Evolutionary conservation across 2,888 invertebrate species (phyloP), one percentile per base, ranked within the genome.

Genomic region (Lordiphosa andalusiaca): DNA sequence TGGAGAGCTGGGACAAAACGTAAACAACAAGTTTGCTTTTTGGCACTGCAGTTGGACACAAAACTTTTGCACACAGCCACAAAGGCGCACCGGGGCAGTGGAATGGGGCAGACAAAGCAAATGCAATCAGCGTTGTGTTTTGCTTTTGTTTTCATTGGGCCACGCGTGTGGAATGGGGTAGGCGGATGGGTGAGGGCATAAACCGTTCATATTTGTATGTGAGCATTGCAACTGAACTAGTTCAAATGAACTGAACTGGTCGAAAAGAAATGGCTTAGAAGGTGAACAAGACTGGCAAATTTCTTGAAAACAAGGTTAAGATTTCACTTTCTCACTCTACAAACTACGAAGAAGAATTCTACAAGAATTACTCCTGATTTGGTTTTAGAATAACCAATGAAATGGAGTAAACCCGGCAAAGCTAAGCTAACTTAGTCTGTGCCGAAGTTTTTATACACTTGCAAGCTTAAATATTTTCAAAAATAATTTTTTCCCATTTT

Each of bases 21-120:
- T 63, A 78, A 78, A 70, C 73, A 75, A 65, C 68, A 68, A 70
- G 60, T 68, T 72, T 67, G 63, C 58, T 67, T 69, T 72, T 66
- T 47, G 61, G 47, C 54, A 47, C 49, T 55, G 37, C 64, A 65
- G 64, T 65, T 65, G 41, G 65, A 50, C 42, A 30, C 62, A 62
- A 63, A 63, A 63, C 54, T 62, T 61, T 53, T 54, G 33, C 61
- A 46, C 38, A 62, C 35, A 36, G 21, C 33, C 38, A 44, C 49
- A 52, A 36, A 19, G 13, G 25, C 23, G 53, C 47, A 38, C 12
- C 16, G 42, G 39, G 35, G 16, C n/a, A 35, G 48, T n/a, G 39
- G 53, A 53, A 47, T 56, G 63, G 58, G 49, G 41, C 53, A 53
- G 54, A 56, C 59, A 71, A 73, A 50, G 52, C 64, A 62, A 75